Evolutionary conservation across 2,113 vertebrate species (phyloP), one percentile per base, ranked within the genome.

Genomic region (Rhineura floridana): DNA sequence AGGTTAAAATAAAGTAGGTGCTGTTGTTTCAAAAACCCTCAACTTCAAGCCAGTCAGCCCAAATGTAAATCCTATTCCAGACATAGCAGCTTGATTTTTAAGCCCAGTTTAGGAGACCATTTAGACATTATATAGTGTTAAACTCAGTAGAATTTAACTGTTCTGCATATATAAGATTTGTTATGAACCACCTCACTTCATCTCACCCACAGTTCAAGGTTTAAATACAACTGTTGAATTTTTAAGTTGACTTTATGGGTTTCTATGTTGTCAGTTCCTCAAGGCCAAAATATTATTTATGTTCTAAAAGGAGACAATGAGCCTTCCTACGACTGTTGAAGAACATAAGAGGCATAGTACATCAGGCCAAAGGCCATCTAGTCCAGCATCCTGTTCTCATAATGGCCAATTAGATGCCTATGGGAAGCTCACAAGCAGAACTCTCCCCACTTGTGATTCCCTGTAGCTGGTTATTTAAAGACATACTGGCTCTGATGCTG

Each of bases 181-280:
- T 6, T 44, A 44, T 39, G 5, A 25, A 42, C 42, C 42, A 76
- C 21, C 23, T 30, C 25, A 23, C 19, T 21, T 30, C 42, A 42
- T 12, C 42, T 3, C 39, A 48, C 39, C 3, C n/a, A 28, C 28
- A 39, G 6, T n/a, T 72, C 33, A 72, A 72, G 33, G n/a, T 12
- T 72, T 39, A 72, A 15, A 72, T 72, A 25, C 69, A 72, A n/a
- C 86, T 67, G 83, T 75, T 87, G 83, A 91, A 86, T 88, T 0
- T 0, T 44, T 36, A 81, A 87, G 76, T 72, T 36, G 75, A 84
- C 82, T 87, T 93, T 59, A 55, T 90, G 6, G n/a, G 78, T 88
- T 91, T 86, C 36, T 86, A 39, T 86, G 88, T 91, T 89, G 33
- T 88, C 90, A 84, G 67, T 48, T 94, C 46, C 67, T 90, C 78